Evolutionary conservation across 1,140 invertebrate genomes (phyloP), one percentile per base, ranked within the genome.

Genomic region (Andrena cerasifolii): DNA sequence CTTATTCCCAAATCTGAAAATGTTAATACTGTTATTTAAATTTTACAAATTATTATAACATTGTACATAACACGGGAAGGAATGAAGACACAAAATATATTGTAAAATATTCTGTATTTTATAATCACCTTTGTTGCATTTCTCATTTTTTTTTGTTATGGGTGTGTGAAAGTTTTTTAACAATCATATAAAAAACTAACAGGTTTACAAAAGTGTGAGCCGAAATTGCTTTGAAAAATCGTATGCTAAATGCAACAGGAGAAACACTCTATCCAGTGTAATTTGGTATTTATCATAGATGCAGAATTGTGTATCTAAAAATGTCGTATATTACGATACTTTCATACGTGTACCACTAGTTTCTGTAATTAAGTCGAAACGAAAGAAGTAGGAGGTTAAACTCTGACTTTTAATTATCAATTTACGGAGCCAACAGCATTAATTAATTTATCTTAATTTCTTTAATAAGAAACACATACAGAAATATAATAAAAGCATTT

Each of bases 81-180:
- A 62, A 59, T 66, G 36, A 83, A 47, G 28, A 73, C 75, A 70
- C 70, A 63, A 51, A 45, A 54, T 62, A 72, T 71, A 76, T 24
- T 80, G 47, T 78, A 81, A 84, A 73, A 78, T 61, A 40, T 47
- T 63, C 56, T 75, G 18, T 84, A 83, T 81, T 85, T 78, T 28
- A 54, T 61, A 58, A 72, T 28, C 51, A 16, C 26, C 53, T 31
- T 49, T 24, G 63, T 45, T 71, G 26, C 45, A 26, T 67, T 65
- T 33, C n/a, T 53, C 54, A 58, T 74, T 14, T 67, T 67, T 47
- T 31, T 63, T 45, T 40, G 21, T 36, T 51, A 65, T 24, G 66
- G 82, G 62, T 70, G 68, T 61, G 28, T 70, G 75, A 47, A 84
- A 61, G n/a, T 82, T 83, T n/a, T 58, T 33, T 28, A 47, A 68